These are phyloP conservation scores for Murina feae DNA, from an alignment of 2,113 vertebrate species.

Conservation along the genomic window DNA sequence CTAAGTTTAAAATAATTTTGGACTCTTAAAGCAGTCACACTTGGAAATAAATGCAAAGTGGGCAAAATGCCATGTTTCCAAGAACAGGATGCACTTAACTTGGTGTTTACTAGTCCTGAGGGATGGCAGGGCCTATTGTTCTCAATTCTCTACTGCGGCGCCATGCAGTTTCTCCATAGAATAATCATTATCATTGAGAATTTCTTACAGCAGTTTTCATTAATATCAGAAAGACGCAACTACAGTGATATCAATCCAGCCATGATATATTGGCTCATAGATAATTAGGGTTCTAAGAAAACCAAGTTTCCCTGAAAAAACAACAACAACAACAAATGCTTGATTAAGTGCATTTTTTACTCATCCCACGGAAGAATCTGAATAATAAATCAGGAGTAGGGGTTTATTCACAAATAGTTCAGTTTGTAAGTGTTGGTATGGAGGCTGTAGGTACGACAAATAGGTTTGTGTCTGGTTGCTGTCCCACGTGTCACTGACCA, in stretches of 20 bases:
- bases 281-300: constrained; percentile 1
- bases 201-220: not conserved
- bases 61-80: not conserved
- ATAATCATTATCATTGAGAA: not conserved
- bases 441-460: not conserved
- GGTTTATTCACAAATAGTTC: not conserved
- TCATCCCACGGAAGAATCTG: not conserved
- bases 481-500: not conserved
- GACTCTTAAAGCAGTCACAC: not conserved
- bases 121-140: not conserved
- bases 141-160: not conserved
- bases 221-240: not conserved
- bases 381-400: not conserved
- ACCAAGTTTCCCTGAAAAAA: not conserved
- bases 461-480: not conserved
- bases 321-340: not conserved
- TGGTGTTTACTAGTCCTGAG: not conserved
- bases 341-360: not conserved
- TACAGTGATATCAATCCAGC: not conserved
- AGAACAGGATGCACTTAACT: accelerated
- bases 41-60: not conserved
- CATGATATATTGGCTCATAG: not conserved
- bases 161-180: not conserved
- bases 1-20: not conserved
- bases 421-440: not conserved